phyloP scores from a whole-genome alignment of 2,888 invertebrate genomes.

The Lasioglossum leucozonium region DNA sequence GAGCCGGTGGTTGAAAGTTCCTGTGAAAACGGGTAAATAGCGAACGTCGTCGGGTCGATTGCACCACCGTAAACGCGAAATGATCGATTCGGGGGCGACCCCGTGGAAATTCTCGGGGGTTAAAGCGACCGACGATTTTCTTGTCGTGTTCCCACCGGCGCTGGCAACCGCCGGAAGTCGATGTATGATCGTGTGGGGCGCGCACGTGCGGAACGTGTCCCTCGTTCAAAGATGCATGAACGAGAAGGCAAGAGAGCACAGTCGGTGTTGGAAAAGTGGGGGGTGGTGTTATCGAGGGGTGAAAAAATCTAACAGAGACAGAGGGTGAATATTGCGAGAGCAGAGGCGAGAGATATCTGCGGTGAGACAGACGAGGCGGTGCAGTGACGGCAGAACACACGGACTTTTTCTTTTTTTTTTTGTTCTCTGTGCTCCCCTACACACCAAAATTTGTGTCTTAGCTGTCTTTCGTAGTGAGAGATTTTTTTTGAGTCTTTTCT shows the following conservation, averaged over 20 bases:
- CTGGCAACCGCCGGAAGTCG: constrained; percentile 28
- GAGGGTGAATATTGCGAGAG: constrained; percentile 69
- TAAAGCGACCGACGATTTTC: constrained; percentile 8
- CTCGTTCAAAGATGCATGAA: constrained; percentile 62
- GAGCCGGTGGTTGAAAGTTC: background rate
- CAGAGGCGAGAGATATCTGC: constrained; percentile 73
- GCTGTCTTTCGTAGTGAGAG: constrained; percentile 54
- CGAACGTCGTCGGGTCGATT: background rate
- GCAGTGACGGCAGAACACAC: constrained; percentile 78
- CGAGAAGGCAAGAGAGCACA: constrained; percentile 70
- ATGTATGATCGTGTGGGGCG: constrained; percentile 58
- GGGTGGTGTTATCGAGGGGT: constrained; percentile 21
- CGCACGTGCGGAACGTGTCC: constrained; percentile 62
- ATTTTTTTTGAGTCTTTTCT: constrained; percentile 58
- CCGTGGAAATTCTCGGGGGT: background rate
- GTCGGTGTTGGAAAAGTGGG: constrained; percentile 34
- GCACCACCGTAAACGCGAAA: background rate
- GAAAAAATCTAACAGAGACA: constrained; percentile 63
- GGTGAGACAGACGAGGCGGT: constrained; percentile 79
- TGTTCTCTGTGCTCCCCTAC: constrained; percentile 76
- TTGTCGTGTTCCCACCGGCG: constrained; percentile 34
- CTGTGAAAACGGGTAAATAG: background rate
- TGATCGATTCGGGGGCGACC: background rate
- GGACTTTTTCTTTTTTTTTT: background rate
- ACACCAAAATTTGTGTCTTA: constrained; percentile 72